Evolutionary conservation across 2,888 invertebrate species (phyloP).

Genomic region (Liodrosophila aerea): DNA sequence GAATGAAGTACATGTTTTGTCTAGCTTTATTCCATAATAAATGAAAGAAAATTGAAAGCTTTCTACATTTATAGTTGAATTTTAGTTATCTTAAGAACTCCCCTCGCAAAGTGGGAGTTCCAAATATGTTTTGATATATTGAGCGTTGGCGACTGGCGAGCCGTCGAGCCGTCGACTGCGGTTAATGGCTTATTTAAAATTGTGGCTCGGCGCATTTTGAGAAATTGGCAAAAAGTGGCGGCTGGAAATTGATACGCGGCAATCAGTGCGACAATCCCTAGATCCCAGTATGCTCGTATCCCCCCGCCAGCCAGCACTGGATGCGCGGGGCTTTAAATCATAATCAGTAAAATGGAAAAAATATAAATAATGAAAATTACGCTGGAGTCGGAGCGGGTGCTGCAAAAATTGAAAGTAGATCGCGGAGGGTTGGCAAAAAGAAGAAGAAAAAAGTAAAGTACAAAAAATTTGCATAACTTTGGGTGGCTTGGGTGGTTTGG

Average conservation of each 20-base stretch:
- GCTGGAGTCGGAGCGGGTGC: constrained; percentile 19
- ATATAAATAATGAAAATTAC: constrained; percentile 78
- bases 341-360: constrained; percentile 80
- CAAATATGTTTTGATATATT: constrained; percentile 73
- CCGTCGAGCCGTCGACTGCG: constrained; percentile 71
- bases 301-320: constrained; percentile 20
- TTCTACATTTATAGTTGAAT: too few species aligned
- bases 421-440: constrained; percentile 63
- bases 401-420: constrained; percentile 70
- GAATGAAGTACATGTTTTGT: too few species aligned
- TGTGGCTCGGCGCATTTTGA: constrained; percentile 70
- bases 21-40: too few species aligned
- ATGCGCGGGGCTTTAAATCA: constrained; percentile 74
- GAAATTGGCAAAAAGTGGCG: constrained; percentile 78
- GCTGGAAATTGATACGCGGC: constrained; percentile 80
- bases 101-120: constrained; percentile 9
- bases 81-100: not conserved
- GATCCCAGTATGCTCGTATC: constrained; percentile 11
- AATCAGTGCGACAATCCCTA: constrained; percentile 66
- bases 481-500: constrained; percentile 56
- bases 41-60: too few species aligned
- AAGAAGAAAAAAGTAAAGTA: constrained; percentile 15
- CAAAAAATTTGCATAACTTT: constrained; percentile 68
- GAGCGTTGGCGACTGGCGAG: constrained; percentile 66
- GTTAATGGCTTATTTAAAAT: constrained; percentile 82